phyloP scores from a whole-genome alignment of 2,888 invertebrate species.

The Drosophila fulvimacula region DNA sequence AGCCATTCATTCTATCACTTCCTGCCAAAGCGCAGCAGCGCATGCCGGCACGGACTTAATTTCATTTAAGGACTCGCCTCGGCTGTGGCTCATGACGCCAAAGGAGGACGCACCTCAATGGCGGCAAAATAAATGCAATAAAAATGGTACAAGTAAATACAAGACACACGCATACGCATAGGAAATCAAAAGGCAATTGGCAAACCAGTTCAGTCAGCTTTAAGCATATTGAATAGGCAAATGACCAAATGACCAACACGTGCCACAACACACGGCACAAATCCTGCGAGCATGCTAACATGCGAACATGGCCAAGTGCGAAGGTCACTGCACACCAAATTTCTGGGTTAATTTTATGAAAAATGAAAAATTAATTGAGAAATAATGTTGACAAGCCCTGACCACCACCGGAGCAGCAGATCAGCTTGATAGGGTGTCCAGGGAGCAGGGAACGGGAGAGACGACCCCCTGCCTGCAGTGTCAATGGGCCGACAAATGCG shows the following conservation, averaged over 20 bases:
- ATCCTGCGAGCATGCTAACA: conserved; percentile 37
- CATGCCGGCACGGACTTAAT: conserved; percentile 80
- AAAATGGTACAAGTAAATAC: conserved; percentile 13
- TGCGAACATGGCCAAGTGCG: conserved; percentile 63
- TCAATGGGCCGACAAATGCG: conserved; percentile 77
- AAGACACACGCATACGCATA: conserved; percentile 13
- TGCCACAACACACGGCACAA: conserved; percentile 43
- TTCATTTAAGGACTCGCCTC: conserved; percentile 71
- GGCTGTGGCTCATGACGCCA: conserved; percentile 33
- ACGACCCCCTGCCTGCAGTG: conserved; percentile 72
- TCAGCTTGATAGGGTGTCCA: conserved; percentile 9
- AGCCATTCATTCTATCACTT: conserved; percentile 80
- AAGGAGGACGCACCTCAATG: conserved; percentile 32
- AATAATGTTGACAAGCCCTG: conserved; percentile 83
- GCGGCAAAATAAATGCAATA: conserved; percentile 37
- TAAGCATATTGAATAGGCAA: conserved; percentile 38
- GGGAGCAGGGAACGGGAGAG: not conserved
- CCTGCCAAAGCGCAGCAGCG: conserved; percentile 69
- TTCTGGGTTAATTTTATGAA: conserved; percentile 82
- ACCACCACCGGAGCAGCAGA: conserved; percentile 65
- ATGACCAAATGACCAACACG: conserved; percentile 62
- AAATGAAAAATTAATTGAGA: conserved; percentile 83
- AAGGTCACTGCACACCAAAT: conserved; percentile 77
- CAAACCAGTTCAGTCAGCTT: conserved; percentile 48
- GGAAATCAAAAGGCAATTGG: conserved; percentile 31